These are phyloP conservation scores for Agrotis clavis DNA, from an alignment of 2,888 invertebrate species.

Conservation along the genomic window DNA sequence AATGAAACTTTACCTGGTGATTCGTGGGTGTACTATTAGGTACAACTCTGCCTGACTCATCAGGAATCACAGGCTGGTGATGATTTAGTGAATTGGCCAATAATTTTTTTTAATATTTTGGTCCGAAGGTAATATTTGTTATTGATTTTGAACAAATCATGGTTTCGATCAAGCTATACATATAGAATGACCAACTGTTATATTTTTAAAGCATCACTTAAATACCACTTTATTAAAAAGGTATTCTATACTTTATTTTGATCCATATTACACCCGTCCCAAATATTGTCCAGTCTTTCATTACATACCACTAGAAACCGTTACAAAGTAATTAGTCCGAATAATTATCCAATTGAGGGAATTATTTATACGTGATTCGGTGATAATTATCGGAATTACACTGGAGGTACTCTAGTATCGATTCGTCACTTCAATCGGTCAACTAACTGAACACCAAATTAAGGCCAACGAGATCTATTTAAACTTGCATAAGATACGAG, in stretches of 20 bases:
- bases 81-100: too few species aligned
- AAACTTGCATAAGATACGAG: slow-evolving; percentile 64
- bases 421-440: slow-evolving; percentile 12
- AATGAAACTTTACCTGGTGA: too few species aligned
- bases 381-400: slow-evolving; percentile 35
- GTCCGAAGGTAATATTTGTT: too few species aligned
- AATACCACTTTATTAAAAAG: neutral
- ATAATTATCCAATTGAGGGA: slow-evolving; percentile 32
- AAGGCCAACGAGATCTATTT: slow-evolving; percentile 58
- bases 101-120: too few species aligned
- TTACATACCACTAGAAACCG: slow-evolving; percentile 14
- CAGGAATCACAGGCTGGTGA: too few species aligned
- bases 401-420: slow-evolving; percentile 16
- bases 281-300: neutral
- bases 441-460: slow-evolving; percentile 19
- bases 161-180: too few species aligned
- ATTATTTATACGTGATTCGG: slow-evolving; percentile 42
- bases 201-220: neutral
- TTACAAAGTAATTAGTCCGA: slow-evolving; percentile 27
- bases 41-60: too few species aligned
- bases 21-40: too few species aligned
- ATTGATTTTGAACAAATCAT: too few species aligned
- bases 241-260: neutral
- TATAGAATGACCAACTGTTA: neutral
- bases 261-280: neutral